Base-by-base conservation (phyloP, 2,113 vertebrate species). In the Centropus unirufus region DNA sequence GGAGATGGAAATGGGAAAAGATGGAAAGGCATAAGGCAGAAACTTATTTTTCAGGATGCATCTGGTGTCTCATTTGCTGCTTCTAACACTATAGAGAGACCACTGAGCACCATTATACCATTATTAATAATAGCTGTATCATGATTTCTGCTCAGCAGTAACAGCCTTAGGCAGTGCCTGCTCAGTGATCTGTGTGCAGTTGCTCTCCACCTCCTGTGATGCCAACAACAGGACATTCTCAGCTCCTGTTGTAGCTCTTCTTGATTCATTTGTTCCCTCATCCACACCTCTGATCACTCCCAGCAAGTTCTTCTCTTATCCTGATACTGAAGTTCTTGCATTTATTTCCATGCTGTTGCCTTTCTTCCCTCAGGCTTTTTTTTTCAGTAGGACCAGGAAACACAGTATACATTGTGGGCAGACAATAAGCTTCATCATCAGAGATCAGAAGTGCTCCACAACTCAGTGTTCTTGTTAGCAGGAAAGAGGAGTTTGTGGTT, bases 91-190 rank as follows among this genome's bases (percentile, higher is more conserved):
- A 57, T 8, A 1, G 12, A 81, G 82, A 88, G 70, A 68, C 27
- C 82, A 92, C 75, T 86, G 79, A 77, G 79, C 79, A 26, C 55
- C 44, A 23, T 93, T 93, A 78, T 36, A 20, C 73, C 86, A 19
- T 68, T 96, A 75, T 90, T 94, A 95, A 83, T 96, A 96, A 96
- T 64, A 81, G 36, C 92, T 89, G 69, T 81, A 94, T 88, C 87
- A 75, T 20, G 76, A 51, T 94, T 94, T 86, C 79, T 88, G 78
- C 88, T 92, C 90, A 97, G 94, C 82, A 88, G 72, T 88, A 91
- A 67, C 85, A 94, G 94, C 94, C 94, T 90, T 80, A 96, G 88
- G 93, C 90, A 90, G 64, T 89, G 90, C 79, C 52, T 90, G 83
- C 85, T 91, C 85, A 92, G 76, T 94, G 83, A 92, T 90, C 75